A percentile compares a stretch with the other conserved stretches of the same genome.
phyloP scores from a whole-genome alignment of 2,113 vertebrate species.

The Sterna hirundo region DNA sequence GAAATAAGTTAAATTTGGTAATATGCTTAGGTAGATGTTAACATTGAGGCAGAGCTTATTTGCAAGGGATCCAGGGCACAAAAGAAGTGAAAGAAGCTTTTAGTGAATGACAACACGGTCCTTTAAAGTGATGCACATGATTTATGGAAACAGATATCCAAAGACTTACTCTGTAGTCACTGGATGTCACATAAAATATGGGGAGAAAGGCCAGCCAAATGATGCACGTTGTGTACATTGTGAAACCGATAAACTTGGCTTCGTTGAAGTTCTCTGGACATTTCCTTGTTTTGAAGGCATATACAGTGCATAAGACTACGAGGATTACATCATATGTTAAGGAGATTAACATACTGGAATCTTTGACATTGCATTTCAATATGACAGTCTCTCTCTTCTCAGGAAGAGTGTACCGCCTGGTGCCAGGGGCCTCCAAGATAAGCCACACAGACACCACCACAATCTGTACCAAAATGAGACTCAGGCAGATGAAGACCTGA shows the following conservation, averaged over 20 bases:
- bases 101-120: background rate
- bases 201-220: slow-evolving; percentile 99
- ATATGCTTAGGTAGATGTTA: background rate
- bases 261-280: slow-evolving; percentile 99
- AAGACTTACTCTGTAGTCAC: slow-evolving; percentile 96
- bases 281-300: slow-evolving; percentile 99
- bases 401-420: slow-evolving; percentile 88
- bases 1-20: background rate
- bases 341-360: slow-evolving; percentile 97
- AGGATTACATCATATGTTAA: slow-evolving; percentile 94
- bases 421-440: slow-evolving; percentile 92
- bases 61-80: background rate
- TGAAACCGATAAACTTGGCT: slow-evolving; percentile 99
- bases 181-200: slow-evolving; percentile 99
- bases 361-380: slow-evolving; percentile 95
- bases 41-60: background rate
- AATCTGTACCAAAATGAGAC: slow-evolving; percentile 93
- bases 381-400: slow-evolving; percentile 97
- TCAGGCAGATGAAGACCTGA: slow-evolving; percentile 97
- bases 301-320: slow-evolving; percentile 97
- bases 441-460: slow-evolving; percentile 94
- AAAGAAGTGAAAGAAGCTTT: background rate
- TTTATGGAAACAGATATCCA: slow-evolving; percentile 6
- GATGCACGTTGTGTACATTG: slow-evolving; percentile 99
- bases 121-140: background rate